Evolutionary conservation across 2,113 vertebrate species (phyloP).

Genomic region (Dascyllus trimaculatus): DNA sequence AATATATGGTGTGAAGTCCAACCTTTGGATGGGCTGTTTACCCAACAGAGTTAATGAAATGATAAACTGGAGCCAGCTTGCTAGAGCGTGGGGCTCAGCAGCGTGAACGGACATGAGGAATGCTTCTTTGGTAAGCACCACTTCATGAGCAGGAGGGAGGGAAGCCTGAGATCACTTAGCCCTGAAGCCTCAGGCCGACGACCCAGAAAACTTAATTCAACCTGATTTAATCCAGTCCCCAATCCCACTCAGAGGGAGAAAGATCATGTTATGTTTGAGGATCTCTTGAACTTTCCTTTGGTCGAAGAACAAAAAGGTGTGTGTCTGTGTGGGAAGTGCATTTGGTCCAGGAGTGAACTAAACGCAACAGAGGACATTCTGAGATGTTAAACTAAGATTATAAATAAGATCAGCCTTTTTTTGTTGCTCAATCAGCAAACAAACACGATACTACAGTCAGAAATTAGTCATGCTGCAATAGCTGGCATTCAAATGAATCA

Average conservation of each 20-base stretch:
- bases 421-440: constrained; percentile 41
- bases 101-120: constrained; percentile 78
- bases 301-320: constrained; percentile 47
- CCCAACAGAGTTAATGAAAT: constrained; percentile 74
- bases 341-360: constrained; percentile 32
- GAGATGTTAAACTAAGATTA: constrained; percentile 34
- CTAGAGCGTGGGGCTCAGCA: constrained; percentile 55
- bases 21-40: constrained; percentile 65
- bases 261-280: constrained; percentile 29
- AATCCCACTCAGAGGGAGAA: constrained; percentile 38
- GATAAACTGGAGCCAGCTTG: constrained; percentile 60
- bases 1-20: constrained; percentile 29
- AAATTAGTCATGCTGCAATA: constrained; percentile 29
- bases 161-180: constrained; percentile 60
- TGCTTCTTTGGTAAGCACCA: constrained; percentile 62
- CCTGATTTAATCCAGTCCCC: constrained; percentile 65
- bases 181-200: constrained; percentile 35
- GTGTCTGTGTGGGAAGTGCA: constrained; percentile 44
- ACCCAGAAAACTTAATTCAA: constrained; percentile 66
- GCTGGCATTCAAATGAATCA: background rate
- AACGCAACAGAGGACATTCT: constrained; percentile 32
- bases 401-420: constrained; percentile 27
- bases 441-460: constrained; percentile 27
- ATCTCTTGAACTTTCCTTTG: constrained; percentile 40
- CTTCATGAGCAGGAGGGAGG: constrained; percentile 51